Base-by-base conservation (phyloP, 2,113 vertebrate species). In the Podarcis cretensis region DNA sequence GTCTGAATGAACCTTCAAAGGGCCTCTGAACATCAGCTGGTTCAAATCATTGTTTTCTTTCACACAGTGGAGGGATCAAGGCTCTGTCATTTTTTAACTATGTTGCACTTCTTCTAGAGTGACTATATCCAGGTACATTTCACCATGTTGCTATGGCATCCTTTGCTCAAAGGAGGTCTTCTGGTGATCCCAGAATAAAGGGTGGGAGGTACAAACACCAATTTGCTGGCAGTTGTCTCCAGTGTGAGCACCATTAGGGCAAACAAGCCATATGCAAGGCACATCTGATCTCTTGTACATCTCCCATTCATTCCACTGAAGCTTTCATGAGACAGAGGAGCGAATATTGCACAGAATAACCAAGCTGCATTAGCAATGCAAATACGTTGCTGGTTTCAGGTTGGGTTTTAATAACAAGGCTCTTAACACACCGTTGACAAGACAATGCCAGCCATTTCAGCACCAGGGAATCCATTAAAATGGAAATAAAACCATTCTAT, bases 401-500 rank as follows among this genome's bases (percentile, higher is more conserved):
- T 84, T 54, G 43, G 43, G 68, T 43, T 73, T 57, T 84, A 73
- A 73, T 54, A 73, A 40, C 16, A 69, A 66, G 63, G 14, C 40
- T 30, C 18, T 84, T 54, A 35, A 6, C 27, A 32, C 4, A 54
- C 13, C 54, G 83, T 84, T 84, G 83, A 73, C 43, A 84, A 84
- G 83, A 32, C 43, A 90, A 27, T 86, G 76, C 30, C 75, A 86
- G 8, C 30, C 6, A 23, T 84, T 27, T 84, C 68, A 54, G 18
- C 86, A 71, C 66, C 0, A 0, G 78, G 30, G 82, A 88, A 90
- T 65, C 89, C 85, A 90, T 90, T 89, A 91, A 94, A 94, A 88
- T 85, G 90, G 83, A 54, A 54, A 54, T 54, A 54, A 89, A 91
- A 95, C 73, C 81, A 63, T 91, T 89, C 83, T 89, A 25, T 87